Conservation (phyloP, 2,888 invertebrate genomes). For the Endomychus coccineus region DNA sequence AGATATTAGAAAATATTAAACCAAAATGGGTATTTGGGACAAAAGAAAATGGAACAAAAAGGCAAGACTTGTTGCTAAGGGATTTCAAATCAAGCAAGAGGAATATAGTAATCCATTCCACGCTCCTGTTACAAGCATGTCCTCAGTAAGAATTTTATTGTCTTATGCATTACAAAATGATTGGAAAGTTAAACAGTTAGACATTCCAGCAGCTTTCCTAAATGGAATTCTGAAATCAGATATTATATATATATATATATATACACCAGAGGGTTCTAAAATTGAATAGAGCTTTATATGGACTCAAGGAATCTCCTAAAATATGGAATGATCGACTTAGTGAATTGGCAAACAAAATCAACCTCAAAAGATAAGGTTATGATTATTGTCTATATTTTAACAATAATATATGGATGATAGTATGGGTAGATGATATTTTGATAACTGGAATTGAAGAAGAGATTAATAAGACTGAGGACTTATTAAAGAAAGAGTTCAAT, state of each 20-base stretch:
- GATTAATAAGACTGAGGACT: constrained; percentile 5
- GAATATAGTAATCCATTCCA: constrained; percentile 12
- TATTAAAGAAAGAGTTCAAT: constrained; percentile 15
- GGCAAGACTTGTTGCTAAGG: constrained; percentile 14
- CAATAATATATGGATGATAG: constrained; percentile 9
- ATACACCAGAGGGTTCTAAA: constrained; percentile 20
- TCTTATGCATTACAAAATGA: constrained; percentile 17
- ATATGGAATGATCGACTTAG: constrained; percentile 18
- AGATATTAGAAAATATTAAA: constrained; percentile 20
- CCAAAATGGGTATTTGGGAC: constrained; percentile 22
- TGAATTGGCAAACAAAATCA: constrained; percentile 13
- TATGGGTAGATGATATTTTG: constrained; percentile 21
- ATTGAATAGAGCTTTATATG: constrained; percentile 22
- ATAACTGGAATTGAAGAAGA: constrained; percentile 12
- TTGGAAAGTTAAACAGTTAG: constrained; percentile 18
- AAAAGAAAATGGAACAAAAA: constrained; percentile 18
- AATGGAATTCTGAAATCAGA: constrained; percentile 20
- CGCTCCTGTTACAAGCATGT: constrained; percentile 19
- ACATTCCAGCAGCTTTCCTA: constrained; percentile 22
- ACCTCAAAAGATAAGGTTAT: constrained; percentile 13
- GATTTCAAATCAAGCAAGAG: constrained; percentile 15
- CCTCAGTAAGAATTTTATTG: constrained; percentile 20
- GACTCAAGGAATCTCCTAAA: constrained; percentile 17
- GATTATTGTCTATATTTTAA: constrained; percentile 18
- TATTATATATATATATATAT: constrained; percentile 17